Percentiles rank a stretch among this genome's conserved stretches.
Conservation (phyloP, 1,140 invertebrate species). For the Teleogryllus occipitalis region DNA sequence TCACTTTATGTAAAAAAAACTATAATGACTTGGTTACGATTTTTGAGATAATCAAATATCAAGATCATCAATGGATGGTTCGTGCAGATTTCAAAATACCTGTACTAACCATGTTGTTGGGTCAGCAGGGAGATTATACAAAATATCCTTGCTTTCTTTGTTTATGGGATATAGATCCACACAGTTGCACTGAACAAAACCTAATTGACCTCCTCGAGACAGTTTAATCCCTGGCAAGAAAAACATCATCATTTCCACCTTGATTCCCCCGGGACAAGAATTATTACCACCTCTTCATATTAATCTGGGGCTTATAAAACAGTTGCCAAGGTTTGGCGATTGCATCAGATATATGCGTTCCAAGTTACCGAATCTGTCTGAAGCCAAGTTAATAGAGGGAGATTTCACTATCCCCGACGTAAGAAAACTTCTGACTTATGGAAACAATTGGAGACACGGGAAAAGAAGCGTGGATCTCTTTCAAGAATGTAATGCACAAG, state of each 20-base stretch:
- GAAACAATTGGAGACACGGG: constrained; percentile 9
- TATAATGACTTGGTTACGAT: constrained; percentile 10
- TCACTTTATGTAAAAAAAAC: constrained; percentile 13
- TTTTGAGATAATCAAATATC: constrained; percentile 8
- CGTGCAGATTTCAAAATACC: constrained; percentile 19
- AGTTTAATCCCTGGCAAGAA: constrained; percentile 27
- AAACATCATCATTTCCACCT: constrained; percentile 31
- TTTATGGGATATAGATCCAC: constrained; percentile 36
- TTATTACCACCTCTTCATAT: constrained; percentile 35
- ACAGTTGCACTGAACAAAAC: constrained; percentile 31
- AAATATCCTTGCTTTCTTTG: constrained; percentile 31
- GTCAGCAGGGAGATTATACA: constrained; percentile 16
- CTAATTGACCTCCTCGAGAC: constrained; percentile 29
- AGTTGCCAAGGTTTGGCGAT: constrained; percentile 24
- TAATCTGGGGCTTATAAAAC: constrained; percentile 34
- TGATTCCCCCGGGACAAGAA: constrained; percentile 30
- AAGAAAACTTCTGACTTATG: not conserved
- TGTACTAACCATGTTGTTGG: constrained; percentile 15
- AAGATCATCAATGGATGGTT: constrained; percentile 16
- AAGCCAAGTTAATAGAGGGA: not conserved
- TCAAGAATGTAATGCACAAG: constrained; percentile 13
- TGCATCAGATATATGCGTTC: constrained; percentile 7
- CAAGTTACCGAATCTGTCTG: not conserved
- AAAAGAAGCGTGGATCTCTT: constrained; percentile 9
- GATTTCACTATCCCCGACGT: not conserved